These are phyloP conservation scores for Spea multiplicata DNA, from an alignment of 2,113 vertebrate genomes.

Conservation along the genomic window DNA sequence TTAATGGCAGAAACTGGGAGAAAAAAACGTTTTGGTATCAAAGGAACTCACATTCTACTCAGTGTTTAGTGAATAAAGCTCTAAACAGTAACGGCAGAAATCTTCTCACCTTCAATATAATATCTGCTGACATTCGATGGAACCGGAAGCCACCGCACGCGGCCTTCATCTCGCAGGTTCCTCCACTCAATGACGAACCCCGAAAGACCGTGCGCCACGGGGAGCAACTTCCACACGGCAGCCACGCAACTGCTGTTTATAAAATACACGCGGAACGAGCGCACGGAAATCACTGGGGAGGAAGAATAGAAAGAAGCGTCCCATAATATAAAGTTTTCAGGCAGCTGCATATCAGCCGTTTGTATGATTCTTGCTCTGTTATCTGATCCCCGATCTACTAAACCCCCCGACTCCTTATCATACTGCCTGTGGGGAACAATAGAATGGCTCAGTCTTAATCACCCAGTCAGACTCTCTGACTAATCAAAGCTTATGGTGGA, in stretches of 20 bases:
- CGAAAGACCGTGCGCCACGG: slow-evolving; percentile 55
- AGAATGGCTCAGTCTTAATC: too few species aligned
- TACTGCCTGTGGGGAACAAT: too few species aligned
- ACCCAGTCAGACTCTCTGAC: too few species aligned
- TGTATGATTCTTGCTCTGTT: too few species aligned
- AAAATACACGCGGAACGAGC: slow-evolving; percentile 63
- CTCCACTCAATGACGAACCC: slow-evolving; percentile 86
- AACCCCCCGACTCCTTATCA: too few species aligned
- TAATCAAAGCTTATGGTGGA: too few species aligned
- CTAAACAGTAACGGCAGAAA: background rate
- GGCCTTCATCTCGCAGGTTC: slow-evolving; percentile 59
- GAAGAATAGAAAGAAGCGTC: background rate
- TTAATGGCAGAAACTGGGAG: background rate
- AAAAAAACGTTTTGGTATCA: background rate
- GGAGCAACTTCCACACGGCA: slow-evolving; percentile 74
- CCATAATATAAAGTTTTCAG: background rate
- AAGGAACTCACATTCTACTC: too few species aligned
- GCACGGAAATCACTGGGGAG: slow-evolving; percentile 67
- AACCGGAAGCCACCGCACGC: slow-evolving; percentile 75
- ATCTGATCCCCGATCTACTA: too few species aligned
- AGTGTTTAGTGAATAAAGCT: too few species aligned
- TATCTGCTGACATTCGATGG: slow-evolving; percentile 63
- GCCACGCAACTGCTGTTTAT: slow-evolving; percentile 81
- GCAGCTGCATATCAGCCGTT: background rate
- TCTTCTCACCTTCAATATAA: slow-evolving; percentile 66